A percentile compares a stretch with the other conserved stretches of the same genome.
Evolutionary conservation across 2,113 vertebrate species (phyloP).

Genomic region (Scatophagus argus): DNA sequence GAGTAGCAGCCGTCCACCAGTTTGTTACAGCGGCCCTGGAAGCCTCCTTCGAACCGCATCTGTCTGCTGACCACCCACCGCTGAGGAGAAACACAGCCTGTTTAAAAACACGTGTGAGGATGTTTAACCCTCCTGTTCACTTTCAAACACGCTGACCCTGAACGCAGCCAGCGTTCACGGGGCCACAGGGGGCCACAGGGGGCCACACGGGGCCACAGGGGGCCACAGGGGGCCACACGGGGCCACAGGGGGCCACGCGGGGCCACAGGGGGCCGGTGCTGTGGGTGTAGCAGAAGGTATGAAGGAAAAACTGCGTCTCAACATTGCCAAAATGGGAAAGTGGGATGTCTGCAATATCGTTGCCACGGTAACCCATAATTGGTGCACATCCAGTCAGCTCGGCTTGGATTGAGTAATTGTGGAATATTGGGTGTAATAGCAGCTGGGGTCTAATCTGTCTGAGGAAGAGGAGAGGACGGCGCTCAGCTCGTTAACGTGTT

Average conservation of each 20-base stretch:
- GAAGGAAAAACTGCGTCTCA: not conserved
- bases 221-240: not conserved
- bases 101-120: not conserved
- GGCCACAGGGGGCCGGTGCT: too few relatives aligned
- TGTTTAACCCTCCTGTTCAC: not conserved
- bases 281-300: too few relatives aligned
- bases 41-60: slow-evolving; percentile 97
- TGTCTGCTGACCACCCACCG: slow-evolving; percentile 94
- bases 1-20: slow-evolving; percentile 99
- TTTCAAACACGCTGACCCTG: too few relatives aligned
- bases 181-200: not conserved
- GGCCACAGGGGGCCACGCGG: not conserved
- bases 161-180: not conserved
- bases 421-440: slow-evolving; percentile 32
- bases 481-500: not conserved
- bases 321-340: not conserved
- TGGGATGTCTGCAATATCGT: not conserved
- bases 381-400: slow-evolving; percentile 12
- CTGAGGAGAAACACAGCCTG: slow-evolving; percentile 74
- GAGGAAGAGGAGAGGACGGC: not conserved
- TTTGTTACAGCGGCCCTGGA: slow-evolving; percentile 98
- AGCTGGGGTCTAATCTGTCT: slow-evolving; percentile 29
- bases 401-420: slow-evolving; percentile 25
- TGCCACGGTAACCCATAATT: slow-evolving; percentile 53
- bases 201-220: too few relatives aligned